Evolutionary conservation across 2,113 vertebrate species (phyloP).

Genomic region (Ptilorrhoa leucosticta): DNA sequence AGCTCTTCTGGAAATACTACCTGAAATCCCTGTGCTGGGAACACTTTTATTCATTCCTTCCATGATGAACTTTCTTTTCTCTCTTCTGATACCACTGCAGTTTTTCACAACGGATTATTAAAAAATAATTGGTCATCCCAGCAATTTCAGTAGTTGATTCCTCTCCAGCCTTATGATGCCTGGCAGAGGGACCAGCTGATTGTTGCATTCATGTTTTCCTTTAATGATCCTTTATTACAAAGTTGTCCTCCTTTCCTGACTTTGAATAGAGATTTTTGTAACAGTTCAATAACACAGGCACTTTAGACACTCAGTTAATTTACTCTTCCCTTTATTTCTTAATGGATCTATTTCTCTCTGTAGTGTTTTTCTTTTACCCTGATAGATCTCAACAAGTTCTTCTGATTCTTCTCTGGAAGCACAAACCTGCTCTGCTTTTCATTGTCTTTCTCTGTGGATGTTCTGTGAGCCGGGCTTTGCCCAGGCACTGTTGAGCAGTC

Average conservation of each 20-base stretch:
- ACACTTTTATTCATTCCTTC: not conserved
- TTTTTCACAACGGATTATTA: not conserved
- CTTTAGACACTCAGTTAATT: conserved; percentile 32
- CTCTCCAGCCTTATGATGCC: not conserved
- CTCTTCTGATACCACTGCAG: not conserved
- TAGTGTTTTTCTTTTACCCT: not conserved
- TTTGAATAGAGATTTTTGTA: conserved; percentile 50
- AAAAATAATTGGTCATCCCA: not conserved
- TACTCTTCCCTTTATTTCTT: conserved; percentile 31
- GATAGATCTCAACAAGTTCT: not conserved
- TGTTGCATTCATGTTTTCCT: not conserved
- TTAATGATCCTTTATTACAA: conserved; percentile 30
- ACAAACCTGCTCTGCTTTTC: not conserved
- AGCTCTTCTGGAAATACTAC: not conserved
- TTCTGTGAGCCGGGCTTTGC: not conserved
- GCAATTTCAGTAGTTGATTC: not conserved
- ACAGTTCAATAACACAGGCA: conserved; percentile 36
- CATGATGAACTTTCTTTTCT: not conserved
- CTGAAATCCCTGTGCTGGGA: not conserved
- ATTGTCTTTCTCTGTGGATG: not conserved
- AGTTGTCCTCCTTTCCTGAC: conserved; percentile 36
- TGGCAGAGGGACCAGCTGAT: not conserved
- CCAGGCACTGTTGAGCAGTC: not conserved
- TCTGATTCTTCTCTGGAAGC: not conserved
- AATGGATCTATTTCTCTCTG: conserved; percentile 24